phyloP scores from a whole-genome alignment of 2,113 vertebrate species.

The Rhineura floridana region DNA sequence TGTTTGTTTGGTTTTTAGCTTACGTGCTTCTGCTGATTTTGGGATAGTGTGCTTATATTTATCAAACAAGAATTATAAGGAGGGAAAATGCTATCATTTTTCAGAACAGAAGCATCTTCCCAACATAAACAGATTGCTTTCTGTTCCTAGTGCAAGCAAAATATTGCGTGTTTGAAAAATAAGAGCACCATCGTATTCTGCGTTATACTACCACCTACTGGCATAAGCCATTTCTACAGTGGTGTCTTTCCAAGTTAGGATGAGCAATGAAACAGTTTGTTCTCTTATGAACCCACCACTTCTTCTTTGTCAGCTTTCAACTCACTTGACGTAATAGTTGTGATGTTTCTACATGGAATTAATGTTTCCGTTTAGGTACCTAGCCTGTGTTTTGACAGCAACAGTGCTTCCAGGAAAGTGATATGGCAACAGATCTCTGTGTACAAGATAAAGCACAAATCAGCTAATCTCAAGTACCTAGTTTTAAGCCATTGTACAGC shows the following conservation, averaged over 20 bases:
- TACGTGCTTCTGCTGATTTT: not conserved
- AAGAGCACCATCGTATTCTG: not conserved
- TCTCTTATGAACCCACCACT: not conserved
- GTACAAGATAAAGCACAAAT: not conserved
- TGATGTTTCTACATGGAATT: not conserved
- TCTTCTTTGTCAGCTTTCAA: not conserved
- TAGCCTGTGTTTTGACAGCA: not conserved
- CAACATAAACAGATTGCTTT: not conserved
- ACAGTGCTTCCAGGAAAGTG: not conserved
- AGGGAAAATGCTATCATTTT: not conserved
- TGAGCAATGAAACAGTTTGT: not conserved
- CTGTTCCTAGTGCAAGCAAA: not conserved
- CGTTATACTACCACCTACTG: conserved; percentile 58
- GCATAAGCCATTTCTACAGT: not conserved
- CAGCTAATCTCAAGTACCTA: not conserved
- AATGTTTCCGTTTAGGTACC: not conserved
- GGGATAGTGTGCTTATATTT: not conserved
- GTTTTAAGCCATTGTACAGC: not conserved
- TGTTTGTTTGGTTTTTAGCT: not conserved
- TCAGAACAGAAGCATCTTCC: not conserved
- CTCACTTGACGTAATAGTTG: not conserved
- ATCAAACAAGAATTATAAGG: not conserved
- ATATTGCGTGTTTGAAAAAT: not conserved
- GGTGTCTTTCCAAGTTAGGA: rapidly evolving
- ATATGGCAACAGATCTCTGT: not conserved